phyloP scores from a whole-genome alignment of 2,888 invertebrate genomes.

The Epirrita christyi region DNA sequence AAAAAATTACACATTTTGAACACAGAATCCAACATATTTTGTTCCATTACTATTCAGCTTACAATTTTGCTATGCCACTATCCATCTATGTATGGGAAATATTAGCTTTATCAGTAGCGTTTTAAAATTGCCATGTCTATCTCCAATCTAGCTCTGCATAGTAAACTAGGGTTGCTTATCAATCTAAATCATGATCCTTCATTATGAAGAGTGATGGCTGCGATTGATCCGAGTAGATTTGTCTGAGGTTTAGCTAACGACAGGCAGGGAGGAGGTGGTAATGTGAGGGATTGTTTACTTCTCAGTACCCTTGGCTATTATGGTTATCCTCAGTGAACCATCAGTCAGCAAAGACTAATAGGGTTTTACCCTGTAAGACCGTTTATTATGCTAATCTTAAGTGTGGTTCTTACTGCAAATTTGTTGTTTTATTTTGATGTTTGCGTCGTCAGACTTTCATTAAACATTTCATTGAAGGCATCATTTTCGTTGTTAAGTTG shows the following conservation, averaged over 20 bases:
- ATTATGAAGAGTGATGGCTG: slow-evolving; percentile 81
- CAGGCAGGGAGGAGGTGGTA: slow-evolving; percentile 48
- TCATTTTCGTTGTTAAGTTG: no score
- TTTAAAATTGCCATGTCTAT: slow-evolving; percentile 22
- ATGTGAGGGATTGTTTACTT: slow-evolving; percentile 29
- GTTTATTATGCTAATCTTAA: no score
- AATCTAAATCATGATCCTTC: slow-evolving; percentile 82
- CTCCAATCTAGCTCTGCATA: slow-evolving; percentile 15
- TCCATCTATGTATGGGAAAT: no score
- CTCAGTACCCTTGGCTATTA: not conserved
- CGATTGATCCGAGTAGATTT: slow-evolving; percentile 69
- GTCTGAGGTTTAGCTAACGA: slow-evolving; percentile 73
- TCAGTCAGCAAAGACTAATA: not conserved
- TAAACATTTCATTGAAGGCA: no score
- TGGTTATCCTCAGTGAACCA: not conserved
- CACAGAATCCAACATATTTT: no score
- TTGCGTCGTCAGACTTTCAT: no score
- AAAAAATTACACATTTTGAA: no score
- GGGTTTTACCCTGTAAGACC: no score
- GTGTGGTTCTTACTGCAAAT: no score
- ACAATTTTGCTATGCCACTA: no score
- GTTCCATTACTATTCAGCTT: no score
- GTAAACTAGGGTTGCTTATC: slow-evolving; percentile 72
- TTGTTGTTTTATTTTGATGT: no score
- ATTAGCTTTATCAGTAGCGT: not conserved